Base-by-base conservation (phyloP, 1,140 invertebrate species). In the Hylaeus volcanicus region DNA sequence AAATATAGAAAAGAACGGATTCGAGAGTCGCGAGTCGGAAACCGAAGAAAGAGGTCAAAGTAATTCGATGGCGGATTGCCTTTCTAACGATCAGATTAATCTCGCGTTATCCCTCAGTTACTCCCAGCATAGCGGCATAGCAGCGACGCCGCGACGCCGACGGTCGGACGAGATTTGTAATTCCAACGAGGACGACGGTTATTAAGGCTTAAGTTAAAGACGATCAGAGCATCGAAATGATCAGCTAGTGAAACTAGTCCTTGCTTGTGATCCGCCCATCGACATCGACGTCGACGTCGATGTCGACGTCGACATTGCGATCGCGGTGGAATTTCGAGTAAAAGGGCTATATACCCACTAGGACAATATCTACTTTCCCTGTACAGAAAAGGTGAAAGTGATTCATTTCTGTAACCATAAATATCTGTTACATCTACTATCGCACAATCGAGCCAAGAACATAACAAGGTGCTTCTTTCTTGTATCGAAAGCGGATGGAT, bases 401-500 rank as follows among this genome's bases (percentile, higher is more conserved):
- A 26, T 26, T 26, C 5, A 48, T 48, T 6, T 8, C 9, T 2
- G 56, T 39, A 48, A 43, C 45, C 9, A 63, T 51, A 70, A 74
- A 48, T 48, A 41, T 56, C 61, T 74, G 70, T 79, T 73, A 60
- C 45, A 41, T 79, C 43, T 48, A 26, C 3, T 26, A 74, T 74
- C 53, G 48, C n/a, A 63, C 66, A 70, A 69, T 70, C 75, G 75
- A 77, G 9, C 69, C 43, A 43, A 48, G 43, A 61, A 79, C 68
- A 56, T 26, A 26, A 4, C 48, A 37, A 51, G 26, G 26, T 26
- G 26, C 37, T 60, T 56, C 70, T 56, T 43, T 39, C 48, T 41
- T 43, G n/a, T 26, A 14, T 26, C 6, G 14, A 65, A 56, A 65
- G 51, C 70, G 70, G 69, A 51, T 64, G 70, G 51, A 79, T 64